Evolutionary conservation across 2,113 vertebrate species (phyloP), one percentile per base, ranked within the genome.

Genomic region (Piaya cayana): DNA sequence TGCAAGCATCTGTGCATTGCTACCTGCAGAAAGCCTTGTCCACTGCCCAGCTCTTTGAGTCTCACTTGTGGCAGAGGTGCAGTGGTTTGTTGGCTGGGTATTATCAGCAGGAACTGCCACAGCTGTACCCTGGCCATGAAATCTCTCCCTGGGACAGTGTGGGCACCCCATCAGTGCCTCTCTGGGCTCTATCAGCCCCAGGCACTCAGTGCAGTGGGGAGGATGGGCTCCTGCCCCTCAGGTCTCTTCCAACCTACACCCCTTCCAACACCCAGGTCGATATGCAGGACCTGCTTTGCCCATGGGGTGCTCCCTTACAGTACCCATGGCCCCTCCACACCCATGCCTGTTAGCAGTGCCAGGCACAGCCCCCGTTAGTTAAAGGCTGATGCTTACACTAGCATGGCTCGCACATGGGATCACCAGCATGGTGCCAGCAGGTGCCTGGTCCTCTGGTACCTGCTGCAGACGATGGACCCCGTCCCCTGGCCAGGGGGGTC

Each of bases 51-150:
- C 30, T 5, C 12, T 13, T 27, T 9, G 18, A 32, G 49, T 34
- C 15, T 9, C 0, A 1, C 47, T 30, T 13, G 30, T 12, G 12
- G 45, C 12, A 36, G 32, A 60, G 37, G 10, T 20, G 37, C 0
- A 0, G 76, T 1, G 6, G 32, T 7, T 39, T 43, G 34, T 55
- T 3, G 0, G 23, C 67, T 53, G 59, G 23, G 15, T 20, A 52
- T 12, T 42, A 30, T 36, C 27, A 72, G 26, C 6, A 3, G 49
- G 32, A 64, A 11, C 36, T 21, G 17, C 47, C 20, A 39, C n/a
- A 49, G 37, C 32, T 1, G 0, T n/a, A 22, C 39, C 47, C 34
- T 1, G 1, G 49, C 12, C 18, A 15, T 19, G 3, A 0, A 25
- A 69, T 37, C 1, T 1, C 25, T 60, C 60, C 9, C 16, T 5